phyloP scores from a whole-genome alignment of 2,113 vertebrate species.

The Triplophysa siluroides region DNA sequence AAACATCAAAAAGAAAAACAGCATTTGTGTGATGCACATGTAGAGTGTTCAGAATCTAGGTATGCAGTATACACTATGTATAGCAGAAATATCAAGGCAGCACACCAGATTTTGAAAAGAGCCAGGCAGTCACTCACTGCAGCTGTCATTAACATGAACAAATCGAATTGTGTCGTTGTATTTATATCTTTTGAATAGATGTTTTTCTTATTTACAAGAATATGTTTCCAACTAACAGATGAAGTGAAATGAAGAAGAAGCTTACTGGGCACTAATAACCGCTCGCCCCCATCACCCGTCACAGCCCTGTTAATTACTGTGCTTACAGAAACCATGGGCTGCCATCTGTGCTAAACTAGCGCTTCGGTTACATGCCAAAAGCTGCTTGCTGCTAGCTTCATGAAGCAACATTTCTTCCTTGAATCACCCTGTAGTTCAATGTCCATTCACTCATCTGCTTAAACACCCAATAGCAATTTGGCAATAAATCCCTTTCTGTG shows the following conservation, averaged over 20 bases:
- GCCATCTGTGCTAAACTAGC: slow-evolving; percentile 38
- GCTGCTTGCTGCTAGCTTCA: slow-evolving; percentile 1
- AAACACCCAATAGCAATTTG: slow-evolving; percentile 3
- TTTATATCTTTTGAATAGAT: background rate
- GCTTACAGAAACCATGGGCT: slow-evolving; percentile 24
- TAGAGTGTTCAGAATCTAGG: too few species aligned
- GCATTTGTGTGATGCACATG: too few species aligned
- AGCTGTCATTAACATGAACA: background rate
- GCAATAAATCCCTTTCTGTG: background rate
- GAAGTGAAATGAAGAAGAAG: slow-evolving; percentile 23
- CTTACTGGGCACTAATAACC: slow-evolving; percentile 22
- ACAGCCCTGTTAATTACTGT: slow-evolving; percentile 34
- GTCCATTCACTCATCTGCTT: background rate
- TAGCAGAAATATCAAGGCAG: background rate
- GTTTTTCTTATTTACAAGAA: background rate
- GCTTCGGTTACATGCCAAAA: background rate
- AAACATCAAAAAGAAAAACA: too few species aligned
- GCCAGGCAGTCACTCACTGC: background rate
- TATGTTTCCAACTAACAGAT: background rate
- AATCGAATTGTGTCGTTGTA: slow-evolving; percentile 17
- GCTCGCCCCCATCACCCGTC: background rate
- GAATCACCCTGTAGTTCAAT: background rate
- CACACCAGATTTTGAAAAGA: too few species aligned
- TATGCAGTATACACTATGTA: background rate
- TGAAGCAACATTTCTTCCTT: slow-evolving; percentile 3